A percentile compares a stretch with the other conserved stretches of the same genome.
Evolutionary conservation across 1,140 invertebrate genomes (phyloP).

Genomic region (Drosophila persimilis): DNA sequence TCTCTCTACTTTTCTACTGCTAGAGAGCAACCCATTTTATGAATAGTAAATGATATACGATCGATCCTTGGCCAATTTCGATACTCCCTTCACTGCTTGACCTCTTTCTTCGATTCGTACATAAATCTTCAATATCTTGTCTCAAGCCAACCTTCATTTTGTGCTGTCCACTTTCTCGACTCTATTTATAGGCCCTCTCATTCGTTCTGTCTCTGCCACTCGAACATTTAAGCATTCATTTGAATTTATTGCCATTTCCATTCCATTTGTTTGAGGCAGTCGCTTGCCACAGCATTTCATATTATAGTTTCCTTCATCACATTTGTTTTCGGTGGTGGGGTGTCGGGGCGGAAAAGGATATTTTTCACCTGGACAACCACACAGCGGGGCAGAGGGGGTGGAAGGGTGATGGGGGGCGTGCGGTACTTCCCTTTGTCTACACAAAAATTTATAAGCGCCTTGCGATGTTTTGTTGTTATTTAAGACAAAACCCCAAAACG

Average conservation of each 20-base stretch:
- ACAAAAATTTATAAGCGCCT: conserved; percentile 77
- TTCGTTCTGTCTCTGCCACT: conserved; percentile 37
- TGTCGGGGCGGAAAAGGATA: conserved; percentile 29
- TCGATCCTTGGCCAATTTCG: too few species aligned
- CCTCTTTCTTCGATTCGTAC: neutral
- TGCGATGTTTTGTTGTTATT: conserved; percentile 69
- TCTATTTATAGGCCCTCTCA: conserved; percentile 41
- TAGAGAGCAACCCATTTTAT: too few species aligned
- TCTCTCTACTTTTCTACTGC: too few species aligned
- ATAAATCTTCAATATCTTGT: neutral
- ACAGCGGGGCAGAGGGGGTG: neutral
- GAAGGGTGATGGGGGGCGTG: neutral
- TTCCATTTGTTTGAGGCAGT: conserved; percentile 52
- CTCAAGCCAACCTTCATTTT: too few species aligned
- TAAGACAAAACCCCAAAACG: conserved; percentile 68
- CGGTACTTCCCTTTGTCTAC: conserved; percentile 22
- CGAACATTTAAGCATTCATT: conserved; percentile 45
- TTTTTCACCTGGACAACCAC: conserved; percentile 43
- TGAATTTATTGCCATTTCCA: conserved; percentile 59
- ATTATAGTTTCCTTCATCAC: conserved; percentile 59
- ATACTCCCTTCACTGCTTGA: too few species aligned
- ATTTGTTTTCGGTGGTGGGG: conserved; percentile 18
- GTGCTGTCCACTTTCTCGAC: neutral
- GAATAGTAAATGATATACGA: too few species aligned
- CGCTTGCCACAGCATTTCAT: conserved; percentile 41